Percentiles rank a stretch among this genome's conserved stretches.
phyloP scores from a whole-genome alignment of 35 echinoderm and acorn worm species.

The Holothuria glaberrima region DNA sequence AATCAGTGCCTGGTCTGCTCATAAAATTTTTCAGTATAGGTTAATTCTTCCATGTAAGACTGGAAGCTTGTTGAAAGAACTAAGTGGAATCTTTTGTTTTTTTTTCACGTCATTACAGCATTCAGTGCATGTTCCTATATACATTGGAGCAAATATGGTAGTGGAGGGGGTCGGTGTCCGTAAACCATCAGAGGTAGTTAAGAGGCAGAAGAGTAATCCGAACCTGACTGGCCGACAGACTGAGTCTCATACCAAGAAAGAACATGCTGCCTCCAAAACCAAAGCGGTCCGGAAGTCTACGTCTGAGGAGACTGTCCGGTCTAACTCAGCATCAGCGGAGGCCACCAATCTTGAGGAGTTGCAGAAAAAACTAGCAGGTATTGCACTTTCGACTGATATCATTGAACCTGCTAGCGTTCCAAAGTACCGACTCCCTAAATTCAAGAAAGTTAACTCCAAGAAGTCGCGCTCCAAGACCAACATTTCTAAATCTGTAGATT shows the following conservation, averaged over 20 bases:
- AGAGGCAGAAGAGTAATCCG: conserved; percentile 77
- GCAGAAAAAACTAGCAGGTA: conserved; percentile 96
- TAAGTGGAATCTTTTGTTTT: not conserved
- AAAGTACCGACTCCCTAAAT: conserved; percentile 37
- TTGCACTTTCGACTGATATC: conserved; percentile 31
- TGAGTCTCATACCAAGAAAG: not conserved
- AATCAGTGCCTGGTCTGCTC: too few species aligned
- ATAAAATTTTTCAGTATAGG: too few species aligned
- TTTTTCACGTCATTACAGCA: conserved; percentile 42
- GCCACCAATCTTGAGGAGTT: conserved; percentile 86
- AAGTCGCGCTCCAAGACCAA: not conserved
- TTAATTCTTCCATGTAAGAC: too few species aligned
- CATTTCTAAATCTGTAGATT: conserved; percentile 18
- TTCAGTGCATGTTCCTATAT: conserved; percentile 72
- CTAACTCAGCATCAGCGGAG: not conserved
- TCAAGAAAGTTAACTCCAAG: conserved; percentile 49
- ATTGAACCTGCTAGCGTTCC: conserved; percentile 21
- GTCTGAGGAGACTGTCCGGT: conserved; percentile 6
- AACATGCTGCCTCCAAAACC: conserved; percentile 11
- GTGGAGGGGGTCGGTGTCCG: conserved; percentile 76
- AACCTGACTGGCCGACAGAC: conserved; percentile 43
- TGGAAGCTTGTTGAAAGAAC: too few species aligned
- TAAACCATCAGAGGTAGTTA: conserved; percentile 58
- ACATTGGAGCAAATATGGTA: conserved; percentile 71
- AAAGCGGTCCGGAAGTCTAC: conserved; percentile 27